These are phyloP conservation scores for Lycaon pictus DNA, from an alignment of 2,113 vertebrate genomes.

Conservation along the genomic window DNA sequence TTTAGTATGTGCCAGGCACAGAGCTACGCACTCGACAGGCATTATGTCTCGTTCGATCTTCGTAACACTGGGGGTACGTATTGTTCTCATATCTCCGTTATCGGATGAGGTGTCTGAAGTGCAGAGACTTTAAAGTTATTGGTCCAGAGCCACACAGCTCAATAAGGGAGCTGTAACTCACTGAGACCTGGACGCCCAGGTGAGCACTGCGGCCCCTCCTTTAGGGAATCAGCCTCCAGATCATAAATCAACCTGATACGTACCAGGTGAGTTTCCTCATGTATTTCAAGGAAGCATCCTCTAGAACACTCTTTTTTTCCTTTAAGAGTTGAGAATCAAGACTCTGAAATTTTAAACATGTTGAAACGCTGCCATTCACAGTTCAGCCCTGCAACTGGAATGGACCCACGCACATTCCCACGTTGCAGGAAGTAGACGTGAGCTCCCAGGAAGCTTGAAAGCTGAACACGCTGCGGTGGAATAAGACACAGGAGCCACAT, in stretches of 20 bases:
- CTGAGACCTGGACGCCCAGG: accelerated
- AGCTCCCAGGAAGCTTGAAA: not conserved
- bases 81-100: not conserved
- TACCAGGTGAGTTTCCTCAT: not conserved
- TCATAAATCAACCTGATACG: not conserved
- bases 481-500: not conserved
- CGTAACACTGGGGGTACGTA: not conserved
- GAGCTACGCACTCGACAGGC: accelerated
- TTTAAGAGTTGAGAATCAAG: conserved; percentile 1
- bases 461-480: not conserved
- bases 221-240: not conserved
- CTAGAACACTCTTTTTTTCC: not conserved
- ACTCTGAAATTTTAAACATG: not conserved
- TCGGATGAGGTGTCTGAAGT: not conserved
- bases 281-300: not conserved
- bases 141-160: not conserved
- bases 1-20: accelerated
- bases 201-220: not conserved
- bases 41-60: not conserved
- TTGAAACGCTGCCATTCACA: conserved; percentile 5
- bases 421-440: not conserved
- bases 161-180: not conserved
- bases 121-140: not conserved
- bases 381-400: not conserved
- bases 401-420: not conserved